Conservation (phyloP, 2,888 invertebrate genomes). For the Mesoligia furuncula region DNA sequence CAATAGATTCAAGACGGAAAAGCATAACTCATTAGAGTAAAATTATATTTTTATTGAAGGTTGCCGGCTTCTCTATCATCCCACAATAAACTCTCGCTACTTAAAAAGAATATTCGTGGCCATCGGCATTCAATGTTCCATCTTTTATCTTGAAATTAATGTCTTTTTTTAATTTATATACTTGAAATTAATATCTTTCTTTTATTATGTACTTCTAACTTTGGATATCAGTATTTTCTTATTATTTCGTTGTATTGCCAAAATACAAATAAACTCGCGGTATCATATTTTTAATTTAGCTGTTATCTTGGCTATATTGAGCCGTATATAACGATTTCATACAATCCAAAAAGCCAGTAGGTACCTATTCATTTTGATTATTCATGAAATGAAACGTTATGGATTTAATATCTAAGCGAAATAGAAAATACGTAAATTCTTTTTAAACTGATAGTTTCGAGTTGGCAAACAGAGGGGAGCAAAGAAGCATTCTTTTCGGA, state of each 20-base stretch:
- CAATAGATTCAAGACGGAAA: not conserved
- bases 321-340: not conserved
- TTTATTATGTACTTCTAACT: not conserved
- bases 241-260: not conserved
- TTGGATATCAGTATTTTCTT: not conserved
- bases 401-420: constrained; percentile 21
- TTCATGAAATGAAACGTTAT: constrained; percentile 2
- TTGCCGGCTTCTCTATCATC: not conserved
- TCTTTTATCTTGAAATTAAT: constrained; percentile 21
- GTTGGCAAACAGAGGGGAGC: constrained; percentile 68
- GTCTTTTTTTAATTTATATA: not conserved
- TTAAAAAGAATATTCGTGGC: constrained; percentile 6
- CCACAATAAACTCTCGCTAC: constrained; percentile 10
- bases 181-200: constrained; percentile 1
- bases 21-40: not conserved
- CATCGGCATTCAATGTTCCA: constrained; percentile 1
- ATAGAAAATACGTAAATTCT: constrained; percentile 18
- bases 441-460: constrained; percentile 22
- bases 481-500: constrained; percentile 76
- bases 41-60: not conserved
- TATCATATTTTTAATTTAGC: constrained; percentile 16
- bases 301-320: not conserved
- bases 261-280: not conserved
- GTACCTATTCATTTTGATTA: constrained; percentile 9
- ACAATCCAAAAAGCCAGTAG: not conserved